phyloP scores from a whole-genome alignment of 2,797 vertebrate genomes.

The Dendrocincla fuliginosa region DNA sequence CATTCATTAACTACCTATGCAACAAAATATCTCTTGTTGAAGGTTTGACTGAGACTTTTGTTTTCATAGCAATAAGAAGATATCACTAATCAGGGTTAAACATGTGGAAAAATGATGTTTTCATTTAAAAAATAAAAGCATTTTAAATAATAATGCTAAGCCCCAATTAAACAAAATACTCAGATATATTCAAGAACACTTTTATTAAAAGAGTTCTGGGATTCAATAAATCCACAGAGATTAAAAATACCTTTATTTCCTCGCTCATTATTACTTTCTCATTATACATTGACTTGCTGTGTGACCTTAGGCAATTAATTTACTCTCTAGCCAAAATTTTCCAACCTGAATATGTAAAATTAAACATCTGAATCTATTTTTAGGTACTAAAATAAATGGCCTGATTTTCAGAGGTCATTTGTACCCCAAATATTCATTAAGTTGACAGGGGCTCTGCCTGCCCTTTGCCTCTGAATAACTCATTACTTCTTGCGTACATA shows the following conservation, averaged over 20 bases:
- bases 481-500: background rate
- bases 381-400: conserved; percentile 54
- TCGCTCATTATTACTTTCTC: conserved; percentile 70
- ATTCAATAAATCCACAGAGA: conserved; percentile 57
- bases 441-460: conserved; percentile 3
- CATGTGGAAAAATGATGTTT: background rate
- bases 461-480: conserved; percentile 44
- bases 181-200: background rate
- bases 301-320: conserved; percentile 72
- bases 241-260: conserved; percentile 61
- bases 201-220: conserved; percentile 49
- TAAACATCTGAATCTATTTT: conserved; percentile 61
- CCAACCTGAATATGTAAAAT: conserved; percentile 68
- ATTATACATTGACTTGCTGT: conserved; percentile 67
- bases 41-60: conserved; percentile 54
- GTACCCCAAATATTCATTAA: conserved; percentile 51
- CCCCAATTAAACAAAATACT: background rate
- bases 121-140: background rate
- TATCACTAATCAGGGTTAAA: background rate
- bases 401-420: conserved; percentile 63
- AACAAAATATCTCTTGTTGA: conserved; percentile 66
- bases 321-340: conserved; percentile 67
- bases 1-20: conserved; percentile 75
- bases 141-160: background rate
- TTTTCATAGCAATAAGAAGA: conserved; percentile 42